phyloP scores from a whole-genome alignment of 2,888 invertebrate genomes.

The Monochamus alternatus region DNA sequence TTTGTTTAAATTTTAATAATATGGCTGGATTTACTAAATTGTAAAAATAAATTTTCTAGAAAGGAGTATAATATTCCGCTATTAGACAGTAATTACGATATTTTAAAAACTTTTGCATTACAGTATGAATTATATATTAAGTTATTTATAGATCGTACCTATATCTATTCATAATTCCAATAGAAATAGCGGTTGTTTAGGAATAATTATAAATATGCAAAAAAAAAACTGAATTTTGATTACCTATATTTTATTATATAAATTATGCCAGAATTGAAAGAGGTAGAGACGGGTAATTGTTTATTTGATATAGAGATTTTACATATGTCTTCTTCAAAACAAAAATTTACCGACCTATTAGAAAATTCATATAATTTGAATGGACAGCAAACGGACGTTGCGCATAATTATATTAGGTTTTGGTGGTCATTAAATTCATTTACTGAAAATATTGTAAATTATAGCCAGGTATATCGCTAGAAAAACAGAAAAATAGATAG shows the following conservation, averaged over 20 bases:
- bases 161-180: too few species aligned
- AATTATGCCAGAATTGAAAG: conserved; percentile 43
- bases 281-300: conserved; percentile 20
- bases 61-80: conserved; percentile 23
- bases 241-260: conserved; percentile 41
- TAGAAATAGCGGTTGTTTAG: too few species aligned
- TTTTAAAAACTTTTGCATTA: too few species aligned
- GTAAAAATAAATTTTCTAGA: conserved; percentile 40
- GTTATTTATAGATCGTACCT: too few species aligned
- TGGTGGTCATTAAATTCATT: conserved; percentile 27
- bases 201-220: too few species aligned
- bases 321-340: conserved; percentile 20
- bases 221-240: too few species aligned
- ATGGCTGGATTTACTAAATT: conserved; percentile 38
- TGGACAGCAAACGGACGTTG: neutral
- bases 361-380: too few species aligned
- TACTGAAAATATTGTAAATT: conserved; percentile 23
- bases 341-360: too few species aligned
- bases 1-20: conserved; percentile 32
- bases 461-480: conserved; percentile 31
- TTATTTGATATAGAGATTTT: conserved; percentile 32
- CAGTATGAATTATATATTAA: too few species aligned
- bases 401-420: conserved; percentile 19
- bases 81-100: neutral
- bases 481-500: conserved; percentile 7